Base-by-base conservation (phyloP, 2,797 vertebrate genomes). In the Sebastes variabilis region DNA sequence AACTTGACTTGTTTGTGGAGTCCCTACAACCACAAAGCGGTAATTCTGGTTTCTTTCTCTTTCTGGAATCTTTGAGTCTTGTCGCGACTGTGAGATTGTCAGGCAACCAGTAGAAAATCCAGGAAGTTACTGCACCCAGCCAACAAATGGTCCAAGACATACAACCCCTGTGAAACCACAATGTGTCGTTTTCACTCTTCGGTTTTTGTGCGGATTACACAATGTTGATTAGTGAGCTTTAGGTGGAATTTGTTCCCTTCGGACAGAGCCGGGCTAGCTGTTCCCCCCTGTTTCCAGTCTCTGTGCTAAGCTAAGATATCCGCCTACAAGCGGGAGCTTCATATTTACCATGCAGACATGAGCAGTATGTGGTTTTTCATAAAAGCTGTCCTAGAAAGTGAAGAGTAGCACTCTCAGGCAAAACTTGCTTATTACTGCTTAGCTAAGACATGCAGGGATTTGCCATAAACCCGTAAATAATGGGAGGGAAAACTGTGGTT, bases 381-480 rank as follows among this genome's bases (percentile, higher is more conserved):
- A 22, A 71, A 25, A 49, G 20, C 9, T 62, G 27, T 22, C 34
- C 30, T 38, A 34, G 42, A 30, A 66, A 46, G 52, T n/a, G 9
- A 67, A 29, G 5, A 52, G 6, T 5, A 9, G 16, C 12, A 9
- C 24, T 66, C 11, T 12, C 13, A 56, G 9, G 9, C 13, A 10
- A 60, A 74, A 7, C 55, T 4, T 10, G 34, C 24, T 27, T 55
- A 20, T 65, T 55, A 32, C 12, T 71, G 36, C 72, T 49, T 30
- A 64, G 46, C 68, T 62, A 52, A 60, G 24, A 61, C n/a, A 7
- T 64, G n/a, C 25, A 13, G 29, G 30, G 24, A 70, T 59, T 74
- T 76, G 32, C 66, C 49, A 36, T 73, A 55, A 38, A 54, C 34
- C 36, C 55, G 32, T 60, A 46, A 74, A 80, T 58, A 30, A 54